Evolutionary conservation across 2,797 vertebrate genomes (phyloP).

Genomic region (Tenualosa ilisha): DNA sequence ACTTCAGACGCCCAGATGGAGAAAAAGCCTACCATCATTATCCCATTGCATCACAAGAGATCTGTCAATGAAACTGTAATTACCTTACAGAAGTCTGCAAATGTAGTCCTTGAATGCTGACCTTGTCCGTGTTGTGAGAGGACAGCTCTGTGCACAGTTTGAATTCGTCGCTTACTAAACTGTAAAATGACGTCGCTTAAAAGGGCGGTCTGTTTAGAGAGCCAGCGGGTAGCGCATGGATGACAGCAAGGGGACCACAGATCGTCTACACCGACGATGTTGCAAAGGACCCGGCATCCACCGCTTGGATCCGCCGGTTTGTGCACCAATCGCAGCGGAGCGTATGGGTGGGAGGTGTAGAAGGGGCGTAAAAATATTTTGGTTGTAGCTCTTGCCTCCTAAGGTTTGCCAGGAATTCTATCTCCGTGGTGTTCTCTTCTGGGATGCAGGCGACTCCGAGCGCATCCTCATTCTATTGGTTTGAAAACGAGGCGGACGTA

Average conservation of each 20-base stretch:
- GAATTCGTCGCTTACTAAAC: slow-evolving; percentile 37
- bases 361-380: slow-evolving; percentile 21
- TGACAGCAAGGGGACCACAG: slow-evolving; percentile 6
- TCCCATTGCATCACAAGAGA: background rate
- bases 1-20: background rate
- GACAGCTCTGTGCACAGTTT: slow-evolving; percentile 43
- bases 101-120: slow-evolving; percentile 42
- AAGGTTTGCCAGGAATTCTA: background rate
- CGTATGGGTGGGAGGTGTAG: slow-evolving; percentile 15
- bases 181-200: slow-evolving; percentile 40
- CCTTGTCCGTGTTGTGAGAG: slow-evolving; percentile 48
- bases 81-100: slow-evolving; percentile 48
- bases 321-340: background rate
- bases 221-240: background rate
- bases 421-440: background rate
- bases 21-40: background rate
- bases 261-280: slow-evolving; percentile 1
- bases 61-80: slow-evolving; percentile 20
- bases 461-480: slow-evolving; percentile 13
- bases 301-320: background rate
- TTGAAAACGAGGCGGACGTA: background rate
- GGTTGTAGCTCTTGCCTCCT: background rate
- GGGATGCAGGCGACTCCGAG: background rate
- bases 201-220: slow-evolving; percentile 27
- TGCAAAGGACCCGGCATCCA: slow-evolving; percentile 9